Evolutionary conservation across 2,888 invertebrate genomes (phyloP), one percentile per base, ranked within the genome.

Genomic region (Eupsilia transversa): DNA sequence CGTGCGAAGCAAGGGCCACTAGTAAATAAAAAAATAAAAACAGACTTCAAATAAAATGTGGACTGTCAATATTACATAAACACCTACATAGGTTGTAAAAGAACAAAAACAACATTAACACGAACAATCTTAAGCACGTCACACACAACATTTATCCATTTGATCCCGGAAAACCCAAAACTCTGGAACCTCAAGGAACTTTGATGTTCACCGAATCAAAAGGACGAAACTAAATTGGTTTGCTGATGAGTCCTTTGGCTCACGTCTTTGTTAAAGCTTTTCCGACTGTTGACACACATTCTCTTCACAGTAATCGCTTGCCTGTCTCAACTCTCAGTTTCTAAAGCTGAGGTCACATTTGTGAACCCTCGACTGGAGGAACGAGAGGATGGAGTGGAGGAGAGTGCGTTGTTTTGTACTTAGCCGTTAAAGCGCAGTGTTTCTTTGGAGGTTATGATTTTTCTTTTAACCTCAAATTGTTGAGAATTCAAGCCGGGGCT

Each of bases 271-370:
- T 86, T 82, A 80, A 79, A 81, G 84, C 83, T 86, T 85, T 87
- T 84, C 84, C 80, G 80, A 85, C 84, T 88, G 88, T 89, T 89
- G 89, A 90, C 90, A 89, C 84, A 89, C 87, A 89, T 90, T 89
- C 87, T 84, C 86, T 90, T 88, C 83, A 79, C 69, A 65, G 78
- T 90, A 90, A 90, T 90, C 87, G 88, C 72, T 78, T 87, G 74
- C 79, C 79, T 83, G 88, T 86, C 84, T 80, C 80, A 73, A 81
- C 69, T 76, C 77, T 76, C 84, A 64, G 80, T 80, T 80, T 75
- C 52, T 87, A 87, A 87, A 66, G 88, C 75, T 64, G n/a, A 57
- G 61, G 69, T 74, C 74, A 84, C 81, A 86, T 64, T 71, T 78
- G 78, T 43, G 70, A 71, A 63, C 14, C 27, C 30, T 65, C 17